Percentiles rank a stretch among this genome's conserved stretches.
Evolutionary conservation across 2,888 invertebrate genomes (phyloP).

Genomic region (Diarsia brunnea): DNA sequence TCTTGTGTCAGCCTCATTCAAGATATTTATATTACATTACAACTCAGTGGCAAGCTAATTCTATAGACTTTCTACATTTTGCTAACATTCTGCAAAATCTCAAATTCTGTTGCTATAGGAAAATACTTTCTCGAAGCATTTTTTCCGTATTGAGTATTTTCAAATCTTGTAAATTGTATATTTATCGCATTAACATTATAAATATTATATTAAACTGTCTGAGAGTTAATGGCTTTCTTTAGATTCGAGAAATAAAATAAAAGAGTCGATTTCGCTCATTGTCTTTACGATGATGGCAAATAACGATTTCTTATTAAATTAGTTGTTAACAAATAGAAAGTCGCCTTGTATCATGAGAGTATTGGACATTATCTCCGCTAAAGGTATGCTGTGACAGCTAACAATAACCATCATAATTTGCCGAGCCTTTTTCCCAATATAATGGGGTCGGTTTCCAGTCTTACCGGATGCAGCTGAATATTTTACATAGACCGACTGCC

Average conservation of each 20-base stretch:
- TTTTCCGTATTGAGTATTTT: constrained; percentile 2
- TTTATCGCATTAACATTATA: constrained; percentile 25
- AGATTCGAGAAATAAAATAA: constrained; percentile 41
- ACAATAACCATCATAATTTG: not conserved
- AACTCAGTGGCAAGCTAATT: not conserved
- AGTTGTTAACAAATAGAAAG: constrained; percentile 60
- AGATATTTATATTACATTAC: too few species aligned
- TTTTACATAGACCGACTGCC: too few species aligned
- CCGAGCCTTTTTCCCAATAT: too few species aligned
- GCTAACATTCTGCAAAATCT: not conserved
- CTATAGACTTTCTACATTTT: not conserved
- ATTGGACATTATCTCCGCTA: constrained; percentile 6
- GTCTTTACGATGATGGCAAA: constrained; percentile 38
- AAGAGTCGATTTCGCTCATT: constrained; percentile 55
- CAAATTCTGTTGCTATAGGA: not conserved
- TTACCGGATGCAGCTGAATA: too few species aligned
- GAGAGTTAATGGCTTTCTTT: constrained; percentile 38
- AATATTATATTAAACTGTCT: constrained; percentile 35
- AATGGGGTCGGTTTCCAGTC: too few species aligned
- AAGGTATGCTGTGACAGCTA: not conserved
- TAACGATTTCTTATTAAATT: constrained; percentile 60
- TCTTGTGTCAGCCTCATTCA: too few species aligned
- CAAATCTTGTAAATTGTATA: constrained; percentile 10
- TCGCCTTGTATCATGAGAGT: constrained; percentile 16
- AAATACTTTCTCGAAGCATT: constrained; percentile 27